Percentiles rank a stretch among this genome's conserved stretches.
Conservation (phyloP, 2,888 invertebrate genomes). For the Brachypterus glaber region DNA sequence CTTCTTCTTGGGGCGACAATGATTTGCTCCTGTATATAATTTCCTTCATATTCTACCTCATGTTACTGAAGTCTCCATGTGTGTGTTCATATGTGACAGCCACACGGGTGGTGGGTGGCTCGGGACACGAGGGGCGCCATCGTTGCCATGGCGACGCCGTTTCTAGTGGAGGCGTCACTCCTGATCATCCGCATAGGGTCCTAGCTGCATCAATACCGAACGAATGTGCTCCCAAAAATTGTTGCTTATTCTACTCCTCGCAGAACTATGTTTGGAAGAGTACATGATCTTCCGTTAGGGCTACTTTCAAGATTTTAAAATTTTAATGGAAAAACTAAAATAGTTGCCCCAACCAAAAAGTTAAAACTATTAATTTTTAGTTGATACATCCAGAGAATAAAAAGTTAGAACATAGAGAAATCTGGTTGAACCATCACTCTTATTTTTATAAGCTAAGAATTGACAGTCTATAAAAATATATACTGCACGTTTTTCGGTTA, state of each 20-base stretch:
- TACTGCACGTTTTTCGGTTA: too few relatives aligned
- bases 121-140: conserved; percentile 21
- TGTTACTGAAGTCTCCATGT: conserved; percentile 26
- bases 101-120: conserved; percentile 20
- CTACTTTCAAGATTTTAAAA: too few relatives aligned
- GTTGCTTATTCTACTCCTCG: conserved; percentile 19
- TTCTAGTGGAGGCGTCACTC: conserved; percentile 36
- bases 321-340: too few relatives aligned
- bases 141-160: conserved; percentile 34
- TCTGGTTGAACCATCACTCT: too few relatives aligned
- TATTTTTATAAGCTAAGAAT: too few relatives aligned
- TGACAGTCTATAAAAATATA: too few relatives aligned
- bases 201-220: conserved; percentile 38
- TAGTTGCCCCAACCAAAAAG: too few relatives aligned
- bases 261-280: too few relatives aligned
- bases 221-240: conserved; percentile 21
- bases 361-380: too few relatives aligned
- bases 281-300: too few relatives aligned
- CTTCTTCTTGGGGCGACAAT: conserved; percentile 5
- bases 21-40: conserved; percentile 7
- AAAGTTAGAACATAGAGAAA: too few relatives aligned
- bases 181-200: conserved; percentile 40
- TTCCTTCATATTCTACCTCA: conserved; percentile 15
- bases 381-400: too few relatives aligned
- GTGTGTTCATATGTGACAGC: conserved; percentile 39